Evolutionary conservation across 2,888 invertebrate genomes (phyloP).

Genomic region (Tenthredo mesomela): DNA sequence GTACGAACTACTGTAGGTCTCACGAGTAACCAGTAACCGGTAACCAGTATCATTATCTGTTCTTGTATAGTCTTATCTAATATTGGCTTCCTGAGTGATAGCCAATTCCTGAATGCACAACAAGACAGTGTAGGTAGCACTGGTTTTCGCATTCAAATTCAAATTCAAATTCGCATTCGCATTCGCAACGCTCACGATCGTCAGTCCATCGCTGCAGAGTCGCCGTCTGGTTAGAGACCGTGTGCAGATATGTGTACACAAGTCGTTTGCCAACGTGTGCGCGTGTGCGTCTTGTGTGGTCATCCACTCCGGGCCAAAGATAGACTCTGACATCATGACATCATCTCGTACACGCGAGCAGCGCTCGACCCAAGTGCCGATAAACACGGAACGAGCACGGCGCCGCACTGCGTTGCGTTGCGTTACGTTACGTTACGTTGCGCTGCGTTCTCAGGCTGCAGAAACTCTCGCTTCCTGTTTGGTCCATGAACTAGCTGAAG

Average conservation of each 20-base stretch:
- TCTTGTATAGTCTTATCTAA: slow-evolving; percentile 34
- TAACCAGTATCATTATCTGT: slow-evolving; percentile 19
- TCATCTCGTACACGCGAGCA: slow-evolving; percentile 54
- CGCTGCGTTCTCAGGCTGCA: slow-evolving; percentile 10
- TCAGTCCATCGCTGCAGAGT: slow-evolving; percentile 6
- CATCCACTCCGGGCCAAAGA: slow-evolving; percentile 68
- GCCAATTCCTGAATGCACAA: slow-evolving; percentile 57
- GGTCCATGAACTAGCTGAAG: neutral
- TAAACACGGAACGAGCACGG: slow-evolving; percentile 56
- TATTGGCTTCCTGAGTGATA: slow-evolving; percentile 49
- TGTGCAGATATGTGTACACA: slow-evolving; percentile 55
- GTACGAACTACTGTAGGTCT: slow-evolving; percentile 15
- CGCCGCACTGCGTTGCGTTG: slow-evolving; percentile 19
- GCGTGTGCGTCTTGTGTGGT: slow-evolving; percentile 60
- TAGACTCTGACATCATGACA: slow-evolving; percentile 68
- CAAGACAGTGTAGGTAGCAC: neutral
- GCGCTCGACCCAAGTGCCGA: slow-evolving; percentile 47
- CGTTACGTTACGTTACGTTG: neutral
- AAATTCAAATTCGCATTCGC: slow-evolving; percentile 28
- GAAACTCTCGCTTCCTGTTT: slow-evolving; percentile 21
- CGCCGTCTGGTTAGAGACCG: slow-evolving; percentile 26
- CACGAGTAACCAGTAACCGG: slow-evolving; percentile 8
- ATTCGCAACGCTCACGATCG: slow-evolving; percentile 2
- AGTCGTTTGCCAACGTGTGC: slow-evolving; percentile 48
- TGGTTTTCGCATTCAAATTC: slow-evolving; percentile 43